Conservation (phyloP, 2,113 vertebrate genomes). For the Corythornis vintsioides region DNA sequence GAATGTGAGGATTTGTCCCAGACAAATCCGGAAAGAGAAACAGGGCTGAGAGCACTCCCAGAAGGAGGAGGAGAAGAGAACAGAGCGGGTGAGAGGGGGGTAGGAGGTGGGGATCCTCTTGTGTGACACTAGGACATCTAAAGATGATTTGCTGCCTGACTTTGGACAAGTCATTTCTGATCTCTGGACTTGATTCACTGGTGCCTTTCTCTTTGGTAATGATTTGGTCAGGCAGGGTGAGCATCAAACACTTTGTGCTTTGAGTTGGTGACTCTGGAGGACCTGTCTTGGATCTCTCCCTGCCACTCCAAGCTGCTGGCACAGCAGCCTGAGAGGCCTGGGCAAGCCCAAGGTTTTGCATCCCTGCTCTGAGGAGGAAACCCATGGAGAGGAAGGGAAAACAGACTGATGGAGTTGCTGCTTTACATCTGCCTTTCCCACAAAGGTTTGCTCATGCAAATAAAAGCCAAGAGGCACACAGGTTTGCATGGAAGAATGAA, state of each 20-base stretch:
- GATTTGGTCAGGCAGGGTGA: not conserved
- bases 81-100: not conserved
- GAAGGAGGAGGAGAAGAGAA: not conserved
- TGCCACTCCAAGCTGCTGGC: fast-evolving
- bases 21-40: not conserved
- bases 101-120: not conserved
- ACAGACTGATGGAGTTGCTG: not conserved
- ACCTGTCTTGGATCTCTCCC: not conserved
- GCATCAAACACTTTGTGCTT: fast-evolving
- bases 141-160: not conserved
- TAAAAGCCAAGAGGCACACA: not conserved
- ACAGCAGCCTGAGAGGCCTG: not conserved
- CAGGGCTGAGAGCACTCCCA: not conserved
- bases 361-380: not conserved
- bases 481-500: not conserved
- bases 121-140: not conserved
- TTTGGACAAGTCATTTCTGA: not conserved
- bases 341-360: not conserved
- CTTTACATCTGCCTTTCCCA: slow-evolving; percentile 5
- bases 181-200: not conserved
- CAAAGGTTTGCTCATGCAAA: slow-evolving; percentile 35
- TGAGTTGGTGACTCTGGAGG: not conserved
- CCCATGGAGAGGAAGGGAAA: not conserved
- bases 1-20: slow-evolving; percentile 20
- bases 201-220: not conserved